Base-by-base conservation (phyloP, 2,797 vertebrate genomes). In the Microcaecilia unicolor region DNA sequence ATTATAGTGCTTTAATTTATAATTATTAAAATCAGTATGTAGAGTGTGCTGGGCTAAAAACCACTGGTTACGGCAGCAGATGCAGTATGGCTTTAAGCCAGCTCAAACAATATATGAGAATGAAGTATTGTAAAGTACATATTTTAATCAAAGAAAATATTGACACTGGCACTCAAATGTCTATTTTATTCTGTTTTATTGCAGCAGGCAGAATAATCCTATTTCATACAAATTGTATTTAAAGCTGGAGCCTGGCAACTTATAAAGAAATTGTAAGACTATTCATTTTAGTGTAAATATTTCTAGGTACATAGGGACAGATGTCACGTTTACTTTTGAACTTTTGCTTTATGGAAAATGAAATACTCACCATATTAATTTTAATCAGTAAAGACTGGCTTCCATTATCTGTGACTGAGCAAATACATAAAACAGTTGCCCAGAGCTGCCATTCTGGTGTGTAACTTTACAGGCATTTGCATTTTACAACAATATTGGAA, bases 261-360 rank as follows among this genome's bases (percentile, higher is more conserved):
- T 49, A 7, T 17, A 45, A 34, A 47, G 65, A 43, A 22, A 23
- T 38, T 51, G 53, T 53, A 45, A 36, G 15, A 39, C 1, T 18
- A 20, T 13, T 11, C 32, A 11, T 49, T 51, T 40, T 13, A 31
- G 31, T 44, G 45, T 45, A 59, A 53, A 25, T 46, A 48, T 20
- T 13, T 28, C 31, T 20, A 46, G 20, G 41, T 46, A 63, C 67
- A 63, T 42, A 58, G 4, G 37, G 51, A 25, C 49, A 59, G 51
- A 41, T 59, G 48, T 44, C 25, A 31, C 24, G 2, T 10, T n/a
- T 48, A 15, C 27, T 21, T 37, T 40, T 31, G 37, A 41, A 36
- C n/a, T 29, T 8, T 37, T 41, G 15, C 15, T 51, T 48, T 41
- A n/a, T 37, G 22, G 25, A 48, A 55, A 48, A 44, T n/a, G n/a